Evolutionary conservation across 2,797 vertebrate species (phyloP), one percentile per base, ranked within the genome.

Genomic region (Spinibarbus caldwelli): DNA sequence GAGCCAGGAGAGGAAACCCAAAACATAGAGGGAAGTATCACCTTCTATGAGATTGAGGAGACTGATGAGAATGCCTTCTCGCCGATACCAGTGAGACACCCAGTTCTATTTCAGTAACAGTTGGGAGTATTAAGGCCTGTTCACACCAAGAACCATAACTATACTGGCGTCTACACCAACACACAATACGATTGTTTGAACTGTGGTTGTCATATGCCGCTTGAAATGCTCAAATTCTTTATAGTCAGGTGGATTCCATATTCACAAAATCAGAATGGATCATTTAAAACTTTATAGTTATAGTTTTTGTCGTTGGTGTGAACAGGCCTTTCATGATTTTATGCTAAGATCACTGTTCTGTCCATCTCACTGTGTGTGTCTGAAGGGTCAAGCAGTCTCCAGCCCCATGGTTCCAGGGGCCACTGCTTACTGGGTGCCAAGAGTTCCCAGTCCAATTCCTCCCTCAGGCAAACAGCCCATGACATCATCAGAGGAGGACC

Each of bases 41-140:
- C 96, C 0, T 98, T 95, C 90, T 98, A 97, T 91, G 96, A 96
- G 88, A 92, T 97, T 73, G 96, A 97, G 71, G 96, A 96, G 62
- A 93, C 93, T 0, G 87, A 92, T 1, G 96, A 95, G 0, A 2
- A 90, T 0, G 84, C 94, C 68, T 98, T 96, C 85, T 90, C 96
- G 17, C 1, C 94, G 3, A 88, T 97, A 83, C 89, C 94, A 78
- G 97, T 98, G 90, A 95, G 96, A 31, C 26, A 67, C 2, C 3
- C 0, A 72, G 2, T 85, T 54, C 29, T 78, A 15, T 41, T 47
- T 41, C 26, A 52, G 0, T 41, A 29, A 84, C 17, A 2, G 11
- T 36, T 52, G 36, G 12, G n/a, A 59, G 26, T 10, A 21, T 43
- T 62, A 41, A 19, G 23, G 15, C 34, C 6, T 23, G 4, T 26